Evolutionary conservation across 2,113 vertebrate genomes (phyloP).

Genomic region (Stegastes partitus): DNA sequence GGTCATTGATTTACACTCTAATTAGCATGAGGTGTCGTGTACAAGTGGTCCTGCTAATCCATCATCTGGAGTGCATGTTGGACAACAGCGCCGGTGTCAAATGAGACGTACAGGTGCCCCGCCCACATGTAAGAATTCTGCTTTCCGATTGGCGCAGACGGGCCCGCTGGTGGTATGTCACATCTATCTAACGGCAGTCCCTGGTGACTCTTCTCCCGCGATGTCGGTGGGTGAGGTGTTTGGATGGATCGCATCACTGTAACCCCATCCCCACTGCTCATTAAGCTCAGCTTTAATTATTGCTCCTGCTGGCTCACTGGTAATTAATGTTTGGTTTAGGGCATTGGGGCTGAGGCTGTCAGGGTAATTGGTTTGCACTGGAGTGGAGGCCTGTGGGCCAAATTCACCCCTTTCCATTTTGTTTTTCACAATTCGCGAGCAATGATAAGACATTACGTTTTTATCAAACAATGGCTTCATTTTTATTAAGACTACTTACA

Average conservation of each 20-base stretch:
- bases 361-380: constrained; percentile 73
- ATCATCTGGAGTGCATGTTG: constrained; percentile 51
- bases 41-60: constrained; percentile 52
- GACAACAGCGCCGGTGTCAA: constrained; percentile 51
- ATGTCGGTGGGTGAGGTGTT: constrained; percentile 59
- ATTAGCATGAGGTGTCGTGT: constrained; percentile 54
- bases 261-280: constrained; percentile 65
- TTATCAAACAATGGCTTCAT: constrained; percentile 35
- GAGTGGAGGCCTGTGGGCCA: constrained; percentile 51
- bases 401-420: constrained; percentile 42
- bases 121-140: constrained; percentile 26
- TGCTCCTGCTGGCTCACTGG: constrained; percentile 60
- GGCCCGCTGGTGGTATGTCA: constrained; percentile 7
- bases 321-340: constrained; percentile 73
- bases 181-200: constrained; percentile 28
- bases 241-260: constrained; percentile 63
- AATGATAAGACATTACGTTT: constrained; percentile 44
- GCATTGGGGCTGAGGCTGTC: constrained; percentile 58
- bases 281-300: constrained; percentile 68
- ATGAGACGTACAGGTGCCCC: constrained; percentile 6
- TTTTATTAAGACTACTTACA: constrained; percentile 45
- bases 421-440: constrained; percentile 42
- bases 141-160: constrained; percentile 41
- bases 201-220: constrained; percentile 37
- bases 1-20: constrained; percentile 55